Evolutionary conservation across 1,140 invertebrate species (phyloP), one percentile per base, ranked within the genome.

Genomic region (Drosophila pseudoobscura): DNA sequence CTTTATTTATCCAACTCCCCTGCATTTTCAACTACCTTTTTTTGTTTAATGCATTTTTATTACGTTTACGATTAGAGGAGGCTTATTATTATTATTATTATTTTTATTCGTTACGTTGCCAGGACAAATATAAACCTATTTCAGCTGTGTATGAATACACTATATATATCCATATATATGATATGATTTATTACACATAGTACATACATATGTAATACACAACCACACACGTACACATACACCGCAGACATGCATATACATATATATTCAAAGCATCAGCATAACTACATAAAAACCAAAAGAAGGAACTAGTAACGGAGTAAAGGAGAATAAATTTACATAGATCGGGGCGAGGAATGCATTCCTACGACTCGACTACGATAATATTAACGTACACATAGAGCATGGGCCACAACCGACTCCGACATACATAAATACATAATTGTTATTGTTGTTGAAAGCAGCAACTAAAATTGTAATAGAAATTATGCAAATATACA

Each of bases 361-460:
- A 61, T 39, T 51, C 58, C 68, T 65, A 49, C 43, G 55, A 77
- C 35, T 60, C 43, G 55, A 77, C 35, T 60, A 68, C 60, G 9
- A 77, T 45, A 24, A 60, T 43, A 51, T 66, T 66, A 54, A 43
- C 35, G 55, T 75, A 76, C 61, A 62, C 61, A 62, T 66, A 80
- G 64, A 80, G 64, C 71, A 71, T 74, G 11, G 35, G 11, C 56
- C 45, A 65, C 60, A 62, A 57, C 64, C 78, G 51, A 65, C 35
- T 39, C 35, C 11, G 35, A 80, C 63, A 84, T 54, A 58, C 62
- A 76, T 62, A 75, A 68, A 78, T 46, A 82, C 83, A 83, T 88
- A 83, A 88, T 88, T 88, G 83, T 88, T 88, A 88, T 88, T 88
- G 83, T 88, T 88, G 83, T 88, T 88, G 58, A 89, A 88, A 74